Evolutionary conservation across 2,797 vertebrate genomes (phyloP).

Genomic region (Lepus oiostolus): DNA sequence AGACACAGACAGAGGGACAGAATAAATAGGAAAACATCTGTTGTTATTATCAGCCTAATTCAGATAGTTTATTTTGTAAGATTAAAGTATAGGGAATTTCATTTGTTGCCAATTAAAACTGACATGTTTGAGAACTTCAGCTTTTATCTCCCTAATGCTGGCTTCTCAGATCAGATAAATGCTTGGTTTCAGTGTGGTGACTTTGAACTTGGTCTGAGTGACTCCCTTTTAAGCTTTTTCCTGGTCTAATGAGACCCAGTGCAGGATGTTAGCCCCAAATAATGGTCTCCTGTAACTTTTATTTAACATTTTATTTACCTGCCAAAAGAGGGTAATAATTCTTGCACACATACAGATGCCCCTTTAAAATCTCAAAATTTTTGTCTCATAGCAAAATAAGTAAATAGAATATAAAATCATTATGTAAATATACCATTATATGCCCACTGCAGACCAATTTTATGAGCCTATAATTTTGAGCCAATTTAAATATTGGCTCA

Average conservation of each 20-base stretch:
- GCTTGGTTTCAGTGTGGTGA: neutral
- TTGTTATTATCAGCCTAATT: neutral
- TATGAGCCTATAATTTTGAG: neutral
- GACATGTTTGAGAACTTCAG: neutral
- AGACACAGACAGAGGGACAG: neutral
- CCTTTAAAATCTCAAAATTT: neutral
- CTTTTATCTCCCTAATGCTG: neutral
- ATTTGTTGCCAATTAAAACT: neutral
- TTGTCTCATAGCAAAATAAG: conserved; percentile 24
- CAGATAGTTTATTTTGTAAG: neutral
- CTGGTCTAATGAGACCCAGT: neutral
- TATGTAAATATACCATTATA: neutral
- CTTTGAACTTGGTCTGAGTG: neutral
- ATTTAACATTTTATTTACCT: neutral
- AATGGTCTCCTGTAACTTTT: neutral
- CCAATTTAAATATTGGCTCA: too few species aligned
- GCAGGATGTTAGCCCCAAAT: neutral
- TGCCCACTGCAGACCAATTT: neutral
- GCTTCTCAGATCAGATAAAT: neutral
- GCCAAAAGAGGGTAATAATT: neutral
- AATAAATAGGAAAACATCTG: neutral
- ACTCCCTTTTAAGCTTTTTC: neutral
- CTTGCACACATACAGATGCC: neutral
- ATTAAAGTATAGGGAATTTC: neutral
- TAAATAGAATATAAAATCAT: neutral